phyloP scores from a whole-genome alignment of 30 jellyfish, hydroid and myxozoan genomes.

The Cassiopea andromeda region DNA sequence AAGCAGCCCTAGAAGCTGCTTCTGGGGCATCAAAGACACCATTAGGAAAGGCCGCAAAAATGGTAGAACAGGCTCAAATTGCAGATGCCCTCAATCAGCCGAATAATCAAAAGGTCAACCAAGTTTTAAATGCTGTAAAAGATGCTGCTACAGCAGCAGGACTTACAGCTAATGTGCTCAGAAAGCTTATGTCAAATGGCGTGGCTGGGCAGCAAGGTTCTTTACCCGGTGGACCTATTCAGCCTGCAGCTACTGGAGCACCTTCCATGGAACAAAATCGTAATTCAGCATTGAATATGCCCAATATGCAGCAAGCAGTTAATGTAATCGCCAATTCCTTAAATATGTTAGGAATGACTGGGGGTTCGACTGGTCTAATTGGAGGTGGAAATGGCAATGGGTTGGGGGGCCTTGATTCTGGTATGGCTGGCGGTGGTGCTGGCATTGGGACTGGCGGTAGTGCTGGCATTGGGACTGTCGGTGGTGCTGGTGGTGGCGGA shows the following conservation, averaged over 20 bases:
- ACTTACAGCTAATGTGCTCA: constrained; percentile 72
- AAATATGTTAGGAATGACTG: constrained; percentile 66
- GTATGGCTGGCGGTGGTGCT: constrained; percentile 18
- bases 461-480: constrained; percentile 41
- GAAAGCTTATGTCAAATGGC: constrained; percentile 49
- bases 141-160: constrained; percentile 94
- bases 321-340: constrained; percentile 51
- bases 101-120: constrained; percentile 77
- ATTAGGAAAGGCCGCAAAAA: constrained; percentile 58
- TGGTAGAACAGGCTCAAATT: constrained; percentile 61
- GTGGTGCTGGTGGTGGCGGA: constrained; percentile 44
- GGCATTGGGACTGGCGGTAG: constrained; percentile 61
- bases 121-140: constrained; percentile 85
- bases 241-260: constrained; percentile 7
- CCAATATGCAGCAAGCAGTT: constrained; percentile 60
- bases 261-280: constrained; percentile 33
- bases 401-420: constrained; percentile 4
- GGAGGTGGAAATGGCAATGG: constrained; percentile 82
- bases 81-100: constrained; percentile 59
- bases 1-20: constrained; percentile 80
- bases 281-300: constrained; percentile 52
- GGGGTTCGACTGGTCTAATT: constrained; percentile 65
- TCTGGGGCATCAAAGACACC: constrained; percentile 76
- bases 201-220: constrained; percentile 33
- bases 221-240: neutral